Conservation (phyloP, 2,797 vertebrate genomes). For the Neoniphon sammara region DNA sequence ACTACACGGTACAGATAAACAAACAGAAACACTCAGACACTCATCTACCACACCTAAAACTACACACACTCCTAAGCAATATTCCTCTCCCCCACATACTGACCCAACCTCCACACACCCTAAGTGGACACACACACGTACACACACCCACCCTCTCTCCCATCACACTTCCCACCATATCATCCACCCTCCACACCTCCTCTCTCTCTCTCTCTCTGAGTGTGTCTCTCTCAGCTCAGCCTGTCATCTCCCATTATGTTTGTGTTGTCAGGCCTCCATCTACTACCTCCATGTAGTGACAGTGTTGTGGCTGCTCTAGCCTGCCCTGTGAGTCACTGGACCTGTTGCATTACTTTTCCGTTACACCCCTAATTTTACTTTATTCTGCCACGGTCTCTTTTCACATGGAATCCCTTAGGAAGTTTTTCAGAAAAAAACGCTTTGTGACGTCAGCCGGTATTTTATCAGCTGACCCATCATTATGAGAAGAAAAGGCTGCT, state of each 20-base stretch:
- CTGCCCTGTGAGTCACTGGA: neutral
- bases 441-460: too few species aligned
- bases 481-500: too few species aligned
- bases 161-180: slow-evolving; percentile 7
- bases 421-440: too few species aligned
- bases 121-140: slow-evolving; percentile 36
- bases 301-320: neutral
- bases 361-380: too few species aligned
- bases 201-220: slow-evolving; percentile 25
- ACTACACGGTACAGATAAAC: neutral
- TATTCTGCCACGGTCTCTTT: too few species aligned
- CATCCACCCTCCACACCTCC: slow-evolving; percentile 3
- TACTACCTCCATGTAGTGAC: slow-evolving; percentile 3
- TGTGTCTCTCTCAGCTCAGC: slow-evolving; percentile 37
- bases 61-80: neutral
- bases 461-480: too few species aligned
- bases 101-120: slow-evolving; percentile 35
- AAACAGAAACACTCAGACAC: neutral
- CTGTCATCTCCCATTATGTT: slow-evolving; percentile 53
- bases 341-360: too few species aligned
- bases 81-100: slow-evolving; percentile 4
- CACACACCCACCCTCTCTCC: slow-evolving; percentile 30
- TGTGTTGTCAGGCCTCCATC: slow-evolving; percentile 32
- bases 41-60: neutral
- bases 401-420: too few species aligned